phyloP scores from a whole-genome alignment of 2,797 vertebrate genomes.

The Tokudaia muenninki region DNA sequence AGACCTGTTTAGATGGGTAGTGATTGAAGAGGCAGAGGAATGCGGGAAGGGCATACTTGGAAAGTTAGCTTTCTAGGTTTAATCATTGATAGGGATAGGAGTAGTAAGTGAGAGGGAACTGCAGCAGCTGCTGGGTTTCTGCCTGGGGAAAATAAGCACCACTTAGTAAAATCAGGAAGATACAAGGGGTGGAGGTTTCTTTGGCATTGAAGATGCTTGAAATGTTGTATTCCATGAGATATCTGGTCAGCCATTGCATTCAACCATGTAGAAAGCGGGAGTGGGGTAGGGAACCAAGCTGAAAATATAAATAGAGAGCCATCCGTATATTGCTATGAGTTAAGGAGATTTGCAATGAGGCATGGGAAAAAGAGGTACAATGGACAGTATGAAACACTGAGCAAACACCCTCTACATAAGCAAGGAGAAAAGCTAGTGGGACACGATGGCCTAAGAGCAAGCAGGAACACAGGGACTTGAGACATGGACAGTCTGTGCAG shows the following conservation, averaged over 20 bases:
- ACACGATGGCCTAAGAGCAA: background rate
- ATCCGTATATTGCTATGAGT: background rate
- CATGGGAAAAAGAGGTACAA: background rate
- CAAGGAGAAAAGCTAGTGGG: background rate
- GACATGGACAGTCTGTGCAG: too few relatives aligned
- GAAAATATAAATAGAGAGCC: background rate
- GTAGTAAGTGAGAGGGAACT: background rate
- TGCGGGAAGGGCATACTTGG: background rate
- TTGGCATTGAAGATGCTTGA: background rate
- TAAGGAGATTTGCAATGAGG: background rate
- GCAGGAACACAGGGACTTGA: background rate
- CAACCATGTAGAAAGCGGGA: background rate
- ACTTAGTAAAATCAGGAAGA: background rate
- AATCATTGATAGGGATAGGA: background rate
- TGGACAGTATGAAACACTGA: background rate
- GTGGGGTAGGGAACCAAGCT: background rate
- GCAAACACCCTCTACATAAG: background rate
- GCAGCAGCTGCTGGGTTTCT: background rate
- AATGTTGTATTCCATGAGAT: background rate
- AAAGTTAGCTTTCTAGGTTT: background rate
- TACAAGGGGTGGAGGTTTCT: background rate
- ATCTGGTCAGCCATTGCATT: background rate
- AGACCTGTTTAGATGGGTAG: background rate
- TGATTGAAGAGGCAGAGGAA: background rate
- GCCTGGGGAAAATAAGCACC: background rate